Conservation (phyloP, 2,888 invertebrate genomes). For the Hirtodrosophila trivittata region DNA sequence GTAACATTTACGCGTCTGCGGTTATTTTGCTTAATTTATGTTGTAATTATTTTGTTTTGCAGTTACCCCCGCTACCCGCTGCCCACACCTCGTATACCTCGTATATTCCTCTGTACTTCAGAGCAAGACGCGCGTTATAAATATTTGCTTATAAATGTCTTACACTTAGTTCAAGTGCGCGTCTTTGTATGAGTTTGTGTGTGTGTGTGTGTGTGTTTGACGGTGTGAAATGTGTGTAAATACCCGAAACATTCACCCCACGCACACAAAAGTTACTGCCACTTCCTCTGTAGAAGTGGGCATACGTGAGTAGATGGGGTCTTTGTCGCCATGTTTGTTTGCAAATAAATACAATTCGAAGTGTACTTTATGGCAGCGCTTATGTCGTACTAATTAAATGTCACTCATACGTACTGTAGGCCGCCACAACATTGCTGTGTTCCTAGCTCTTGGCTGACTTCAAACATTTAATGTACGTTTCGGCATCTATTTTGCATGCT, state of each 20-base stretch:
- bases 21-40: slow-evolving; percentile 71
- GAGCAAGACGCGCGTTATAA: slow-evolving; percentile 50
- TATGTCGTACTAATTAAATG: slow-evolving; percentile 71
- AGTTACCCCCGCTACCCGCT: neutral
- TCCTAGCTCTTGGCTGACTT: slow-evolving; percentile 24
- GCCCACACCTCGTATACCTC: neutral
- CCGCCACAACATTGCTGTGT: too few species aligned
- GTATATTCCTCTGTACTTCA: too few species aligned
- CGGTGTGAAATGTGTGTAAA: slow-evolving; percentile 67
- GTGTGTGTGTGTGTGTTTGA: slow-evolving; percentile 31
- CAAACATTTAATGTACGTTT: slow-evolving; percentile 49
- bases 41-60: slow-evolving; percentile 67
- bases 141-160: slow-evolving; percentile 69
- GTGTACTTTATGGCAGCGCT: slow-evolving; percentile 66
- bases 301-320: neutral
- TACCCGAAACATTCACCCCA: slow-evolving; percentile 44
- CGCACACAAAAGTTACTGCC: slow-evolving; percentile 40
- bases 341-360: slow-evolving; percentile 68
- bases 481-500: slow-evolving; percentile 39
- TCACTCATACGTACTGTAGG: slow-evolving; percentile 64
- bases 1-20: slow-evolving; percentile 64
- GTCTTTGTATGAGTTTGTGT: slow-evolving; percentile 2
- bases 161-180: slow-evolving; percentile 58
- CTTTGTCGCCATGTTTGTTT: slow-evolving; percentile 56
- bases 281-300: neutral